Percentiles rank a stretch among this genome's conserved stretches.
Conservation (phyloP, 2,797 vertebrate species). For the Microctenopoma lineatum region DNA sequence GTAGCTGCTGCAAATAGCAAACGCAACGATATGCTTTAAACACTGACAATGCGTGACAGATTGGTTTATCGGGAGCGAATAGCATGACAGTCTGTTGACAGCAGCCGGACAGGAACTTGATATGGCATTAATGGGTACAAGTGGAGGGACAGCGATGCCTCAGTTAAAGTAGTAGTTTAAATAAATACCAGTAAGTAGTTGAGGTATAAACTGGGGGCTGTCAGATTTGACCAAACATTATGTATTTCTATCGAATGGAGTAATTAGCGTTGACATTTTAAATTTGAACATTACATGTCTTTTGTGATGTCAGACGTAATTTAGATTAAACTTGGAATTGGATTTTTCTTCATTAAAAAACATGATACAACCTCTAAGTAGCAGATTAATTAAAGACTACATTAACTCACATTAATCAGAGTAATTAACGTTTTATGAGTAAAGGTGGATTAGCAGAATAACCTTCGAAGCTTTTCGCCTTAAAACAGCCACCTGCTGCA, state of each 20-base stretch:
- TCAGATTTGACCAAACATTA: slow-evolving; percentile 11
- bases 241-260: slow-evolving; percentile 2
- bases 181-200: slow-evolving; percentile 28
- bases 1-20: slow-evolving; percentile 43
- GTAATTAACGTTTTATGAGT: slow-evolving; percentile 25
- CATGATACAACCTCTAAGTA: neutral
- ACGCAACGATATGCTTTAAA: slow-evolving; percentile 37
- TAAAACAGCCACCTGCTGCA: too few relatives aligned
- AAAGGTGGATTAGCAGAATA: slow-evolving; percentile 4
- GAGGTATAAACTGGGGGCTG: neutral
- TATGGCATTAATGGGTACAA: slow-evolving; percentile 55
- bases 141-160: slow-evolving; percentile 45
- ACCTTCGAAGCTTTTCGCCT: too few relatives aligned
- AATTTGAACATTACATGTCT: slow-evolving; percentile 2
- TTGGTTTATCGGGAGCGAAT: slow-evolving; percentile 49
- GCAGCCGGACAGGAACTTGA: slow-evolving; percentile 51
- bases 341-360: slow-evolving; percentile 6
- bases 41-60: slow-evolving; percentile 68
- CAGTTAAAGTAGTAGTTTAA: slow-evolving; percentile 53
- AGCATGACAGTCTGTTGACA: slow-evolving; percentile 64
- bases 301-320: neutral
- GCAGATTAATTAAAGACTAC: slow-evolving; percentile 22
- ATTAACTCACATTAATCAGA: slow-evolving; percentile 29
- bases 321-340: slow-evolving; percentile 3
- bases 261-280: slow-evolving; percentile 18